A percentile compares a stretch with the other conserved stretches of the same genome.
phyloP scores from a whole-genome alignment of 2,113 vertebrate species.

The rat (Rattus norvegicus) region DNA sequence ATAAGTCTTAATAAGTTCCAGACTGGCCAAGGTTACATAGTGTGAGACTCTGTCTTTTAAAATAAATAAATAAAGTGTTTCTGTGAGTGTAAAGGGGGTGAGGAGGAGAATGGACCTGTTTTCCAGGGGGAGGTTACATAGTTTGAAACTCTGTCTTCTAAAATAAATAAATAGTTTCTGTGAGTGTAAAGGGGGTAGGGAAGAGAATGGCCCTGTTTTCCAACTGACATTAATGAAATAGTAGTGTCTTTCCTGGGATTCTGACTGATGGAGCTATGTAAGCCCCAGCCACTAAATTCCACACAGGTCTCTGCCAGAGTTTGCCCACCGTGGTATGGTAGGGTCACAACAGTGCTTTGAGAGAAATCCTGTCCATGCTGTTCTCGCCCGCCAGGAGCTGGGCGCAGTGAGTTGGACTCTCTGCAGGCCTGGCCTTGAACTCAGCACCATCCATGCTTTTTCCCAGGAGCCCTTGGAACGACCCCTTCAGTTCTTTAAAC shows the following conservation, averaged over 20 bases:
- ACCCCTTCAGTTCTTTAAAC: background rate
- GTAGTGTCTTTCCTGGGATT: background rate
- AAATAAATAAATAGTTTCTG: background rate
- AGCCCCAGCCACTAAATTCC: background rate
- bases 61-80: background rate
- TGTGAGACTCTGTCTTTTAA: background rate
- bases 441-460: background rate
- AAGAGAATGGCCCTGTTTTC: background rate
- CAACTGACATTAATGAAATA: background rate
- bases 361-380: background rate
- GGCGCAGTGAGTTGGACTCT: background rate
- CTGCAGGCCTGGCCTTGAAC: background rate
- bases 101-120: background rate
- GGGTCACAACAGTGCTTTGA: background rate
- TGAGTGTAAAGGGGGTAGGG: background rate
- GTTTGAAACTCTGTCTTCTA: background rate
- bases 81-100: background rate
- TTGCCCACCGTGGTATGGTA: background rate
- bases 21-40: too few relatives aligned
- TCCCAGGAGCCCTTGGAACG: background rate
- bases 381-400: background rate
- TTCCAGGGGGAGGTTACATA: background rate
- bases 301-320: background rate
- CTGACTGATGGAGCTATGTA: background rate
- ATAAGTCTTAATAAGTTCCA: background rate